Base-by-base conservation (phyloP, 2,113 vertebrate genomes). In the Lepus europaeus region DNA sequence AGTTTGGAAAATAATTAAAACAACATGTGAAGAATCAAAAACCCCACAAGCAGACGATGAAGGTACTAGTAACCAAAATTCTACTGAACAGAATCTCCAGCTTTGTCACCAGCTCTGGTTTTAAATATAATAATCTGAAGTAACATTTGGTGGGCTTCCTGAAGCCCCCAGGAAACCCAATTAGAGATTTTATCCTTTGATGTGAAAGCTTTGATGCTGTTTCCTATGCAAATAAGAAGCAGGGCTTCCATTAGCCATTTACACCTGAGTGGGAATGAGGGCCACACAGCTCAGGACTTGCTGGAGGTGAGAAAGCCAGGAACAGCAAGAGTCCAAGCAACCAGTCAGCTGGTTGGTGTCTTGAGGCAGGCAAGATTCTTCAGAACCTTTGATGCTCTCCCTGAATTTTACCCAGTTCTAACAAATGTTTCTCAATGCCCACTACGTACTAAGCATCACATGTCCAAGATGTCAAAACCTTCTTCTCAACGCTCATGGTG, bases 151-250 rank as follows among this genome's bases (percentile, higher is more conserved):
- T 31, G 56, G 56, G 27, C 69, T 91, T 87, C 63, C 72, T 23
- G 9, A 49, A 87, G 8, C 13, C 70, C n/a, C 39, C 36, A 64
- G 89, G 56, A 91, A 87, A 33, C 22, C 49, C 6, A 49, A 0
- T 22, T 23, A n/a, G 33, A 86, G 53, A 51, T 11, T 90, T 76
- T 36, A 39, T 23, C 51, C 45, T 93, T 78, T 86, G 80, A 80
- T 61, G 63, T 76, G 23, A 59, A 81, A 33, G 22, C 19, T 95
- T 72, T 81, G 61, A 78, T 64, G 31, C 2, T 79, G 66, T 74
- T 66, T 94, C 76, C 81, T 64, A 76, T 70, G 64, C 51, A 79
- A 87, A 91, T 78, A 51, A 70, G 39, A 53, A 96, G 63, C 6
- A 9, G 12, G 25, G 13, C 29, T 73, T 51, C 61, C 56, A 33